A percentile compares a stretch with the other conserved stretches of the same genome.
Conservation (phyloP, 1,140 invertebrate species). For the Drosophila orena region DNA sequence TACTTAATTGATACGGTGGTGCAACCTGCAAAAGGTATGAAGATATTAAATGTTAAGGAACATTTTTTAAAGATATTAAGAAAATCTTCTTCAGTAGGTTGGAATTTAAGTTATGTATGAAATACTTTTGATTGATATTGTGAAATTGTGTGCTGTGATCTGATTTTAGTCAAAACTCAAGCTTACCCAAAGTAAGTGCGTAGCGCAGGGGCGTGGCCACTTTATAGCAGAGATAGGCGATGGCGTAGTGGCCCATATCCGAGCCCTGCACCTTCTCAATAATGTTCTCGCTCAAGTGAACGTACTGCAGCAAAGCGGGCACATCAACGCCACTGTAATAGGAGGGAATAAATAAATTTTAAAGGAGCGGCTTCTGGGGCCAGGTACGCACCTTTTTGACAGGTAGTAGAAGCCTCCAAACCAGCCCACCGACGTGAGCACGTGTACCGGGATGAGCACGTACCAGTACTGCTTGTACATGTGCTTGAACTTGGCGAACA, state of each 20-base stretch:
- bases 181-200: slow-evolving; percentile 93
- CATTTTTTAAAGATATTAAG: too few species aligned
- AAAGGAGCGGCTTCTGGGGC: too few species aligned
- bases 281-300: slow-evolving; percentile 91
- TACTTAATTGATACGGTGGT: slow-evolving; percentile 90
- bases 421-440: slow-evolving; percentile 94
- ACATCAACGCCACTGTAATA: slow-evolving; percentile 92
- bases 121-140: neutral
- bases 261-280: slow-evolving; percentile 90
- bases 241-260: slow-evolving; percentile 93
- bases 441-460: slow-evolving; percentile 95
- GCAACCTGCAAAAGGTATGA: slow-evolving; percentile 85
- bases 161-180: too few species aligned
- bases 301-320: slow-evolving; percentile 89
- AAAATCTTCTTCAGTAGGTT: too few species aligned
- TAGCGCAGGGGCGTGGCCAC: slow-evolving; percentile 95
- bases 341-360: neutral
- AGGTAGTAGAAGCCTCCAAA: slow-evolving; percentile 93
- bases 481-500: slow-evolving; percentile 94
- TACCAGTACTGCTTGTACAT: slow-evolving; percentile 98
- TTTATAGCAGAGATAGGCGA: slow-evolving; percentile 96
- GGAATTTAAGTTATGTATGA: neutral
- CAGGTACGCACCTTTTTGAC: slow-evolving; percentile 90
- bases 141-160: neutral
- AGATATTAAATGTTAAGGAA: too few species aligned